Evolutionary conservation across 2,888 invertebrate species (phyloP), one percentile per base, ranked within the genome.

Genomic region (Heliconius charithonia): DNA sequence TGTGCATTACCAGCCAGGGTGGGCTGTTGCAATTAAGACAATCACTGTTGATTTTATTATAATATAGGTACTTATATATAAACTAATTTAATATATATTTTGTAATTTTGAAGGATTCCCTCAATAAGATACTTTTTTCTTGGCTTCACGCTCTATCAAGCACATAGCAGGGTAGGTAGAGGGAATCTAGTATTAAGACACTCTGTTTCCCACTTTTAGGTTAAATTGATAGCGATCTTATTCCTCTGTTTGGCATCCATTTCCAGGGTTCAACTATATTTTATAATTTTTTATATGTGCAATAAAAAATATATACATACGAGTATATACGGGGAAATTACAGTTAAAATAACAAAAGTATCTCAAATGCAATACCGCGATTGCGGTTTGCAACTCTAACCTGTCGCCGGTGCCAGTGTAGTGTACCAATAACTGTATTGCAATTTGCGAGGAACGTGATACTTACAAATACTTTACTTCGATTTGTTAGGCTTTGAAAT

Each of bases 351-450:
- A 66, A 77, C 25, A 73, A 77, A 77, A 77, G 72, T 66, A 65
- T 67, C 59, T 37, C 72, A 56, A 74, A 67, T 73, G 66, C 77
- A 73, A 51, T 73, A 66, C 72, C 72, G 56, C 13, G 72, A 77
- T 66, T 72, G 77, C 72, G 73, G 77, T 77, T 67, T 56, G 77
- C 77, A 77, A 77, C 22, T 12, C 25, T 70, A 56, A 73, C 77
- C 72, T 77, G 77, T 66, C 72, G 37, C 45, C 72, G 25, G 59
- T 29, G 41, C 37, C n/a, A 12, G 59, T 10, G 59, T 59, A 59
- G 19, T 37, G 32, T 71, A 22, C 56, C 72, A 56, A 72, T 72
- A 56, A 72, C 72, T 45, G 71, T 71, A 71, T 12, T n/a, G 59
- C n/a, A 59, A 59, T 59, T 56, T 71, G 71, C 51, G 4, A 51